A percentile compares a stretch with the other conserved stretches of the same genome.
phyloP scores from a whole-genome alignment of 1,140 invertebrate genomes.

The Hirudo medicinalis region DNA sequence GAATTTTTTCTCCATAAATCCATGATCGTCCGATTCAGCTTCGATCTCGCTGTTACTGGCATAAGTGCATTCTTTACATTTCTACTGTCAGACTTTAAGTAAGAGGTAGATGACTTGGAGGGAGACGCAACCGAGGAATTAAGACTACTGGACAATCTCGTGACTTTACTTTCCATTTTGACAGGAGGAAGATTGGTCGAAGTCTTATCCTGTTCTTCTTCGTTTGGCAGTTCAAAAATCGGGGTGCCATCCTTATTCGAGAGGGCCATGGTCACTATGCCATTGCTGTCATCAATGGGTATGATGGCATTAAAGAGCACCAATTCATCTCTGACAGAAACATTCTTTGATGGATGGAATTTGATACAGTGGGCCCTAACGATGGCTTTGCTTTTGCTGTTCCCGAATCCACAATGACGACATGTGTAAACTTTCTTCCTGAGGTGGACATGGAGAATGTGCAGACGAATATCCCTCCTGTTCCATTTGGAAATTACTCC shows the following conservation, averaged over 20 bases:
- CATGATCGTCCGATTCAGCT: too few species aligned
- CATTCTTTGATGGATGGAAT: constrained; percentile 14
- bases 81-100: neutral
- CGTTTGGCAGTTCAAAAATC: neutral
- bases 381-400: constrained; percentile 19
- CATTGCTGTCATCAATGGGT: constrained; percentile 11
- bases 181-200: neutral
- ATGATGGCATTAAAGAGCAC: constrained; percentile 14
- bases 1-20: too few species aligned
- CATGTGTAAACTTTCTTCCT: constrained; percentile 17
- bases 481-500: constrained; percentile 15
- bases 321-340: constrained; percentile 16
- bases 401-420: constrained; percentile 19
- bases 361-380: constrained; percentile 10
- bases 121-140: neutral
- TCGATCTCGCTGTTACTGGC: constrained; percentile 4
- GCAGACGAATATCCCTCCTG: constrained; percentile 12
- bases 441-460: constrained; percentile 20
- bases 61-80: constrained; percentile 12
- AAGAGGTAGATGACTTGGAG: neutral
- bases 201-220: neutral
- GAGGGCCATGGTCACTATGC: constrained; percentile 14
- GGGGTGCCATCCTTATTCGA: constrained; percentile 9
- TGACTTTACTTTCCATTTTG: constrained; percentile 4
- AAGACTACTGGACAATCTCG: neutral